phyloP scores from a whole-genome alignment of 92 coral and sea anemone genomes.

The Bergia puertoricense region DNA sequence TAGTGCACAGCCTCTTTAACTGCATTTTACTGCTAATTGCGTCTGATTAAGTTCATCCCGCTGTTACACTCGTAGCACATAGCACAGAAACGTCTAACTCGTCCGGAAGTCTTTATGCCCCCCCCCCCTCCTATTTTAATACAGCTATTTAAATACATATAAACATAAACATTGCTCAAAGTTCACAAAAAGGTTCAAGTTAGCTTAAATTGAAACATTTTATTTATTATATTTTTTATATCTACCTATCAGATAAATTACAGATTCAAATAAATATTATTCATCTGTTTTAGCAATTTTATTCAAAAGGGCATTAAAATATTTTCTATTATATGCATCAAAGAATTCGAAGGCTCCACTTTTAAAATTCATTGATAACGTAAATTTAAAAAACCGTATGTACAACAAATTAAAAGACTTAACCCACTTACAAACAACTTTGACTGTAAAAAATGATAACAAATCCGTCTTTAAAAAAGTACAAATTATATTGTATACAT shows the following conservation, averaged over 20 bases:
- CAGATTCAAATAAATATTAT: conserved; percentile 37
- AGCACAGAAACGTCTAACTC: too few species aligned
- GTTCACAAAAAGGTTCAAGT: neutral
- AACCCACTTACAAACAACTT: neutral
- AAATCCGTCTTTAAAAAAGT: neutral
- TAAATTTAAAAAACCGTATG: neutral
- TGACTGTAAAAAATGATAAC: neutral
- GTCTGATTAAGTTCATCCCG: too few species aligned
- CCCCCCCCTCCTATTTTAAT: too few species aligned
- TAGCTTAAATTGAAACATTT: conserved; percentile 4
- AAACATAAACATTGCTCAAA: too few species aligned
- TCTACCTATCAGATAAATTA: neutral
- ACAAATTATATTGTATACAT: neutral
- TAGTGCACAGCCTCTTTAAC: too few species aligned
- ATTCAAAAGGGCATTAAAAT: conserved; percentile 10
- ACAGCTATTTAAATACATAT: too few species aligned
- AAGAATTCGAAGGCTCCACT: neutral
- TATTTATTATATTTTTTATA: conserved; percentile 27
- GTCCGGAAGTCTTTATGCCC: too few species aligned
- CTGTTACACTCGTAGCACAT: too few species aligned
- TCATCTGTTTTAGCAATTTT: conserved; percentile 12
- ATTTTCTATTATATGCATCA: conserved; percentile 11
- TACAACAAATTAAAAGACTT: neutral
- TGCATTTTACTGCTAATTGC: too few species aligned
- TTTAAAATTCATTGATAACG: neutral